Base-by-base conservation (phyloP, 2,888 invertebrate species). In the Beris chalybata region DNA sequence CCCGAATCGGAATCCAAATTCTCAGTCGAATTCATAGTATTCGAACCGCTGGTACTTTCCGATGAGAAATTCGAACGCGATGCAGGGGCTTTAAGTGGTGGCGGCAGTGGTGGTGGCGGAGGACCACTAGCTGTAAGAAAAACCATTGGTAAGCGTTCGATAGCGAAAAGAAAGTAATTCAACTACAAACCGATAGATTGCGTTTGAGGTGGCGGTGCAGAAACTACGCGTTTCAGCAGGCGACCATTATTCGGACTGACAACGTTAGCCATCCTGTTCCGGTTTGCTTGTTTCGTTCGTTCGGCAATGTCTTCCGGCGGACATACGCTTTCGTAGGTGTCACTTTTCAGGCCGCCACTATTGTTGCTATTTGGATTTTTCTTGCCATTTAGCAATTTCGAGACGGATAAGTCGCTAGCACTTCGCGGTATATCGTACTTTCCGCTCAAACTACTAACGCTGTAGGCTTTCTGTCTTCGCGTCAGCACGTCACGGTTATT, bases 61-160 rank as follows among this genome's bases (percentile, higher is more conserved):
- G 66, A 29, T 15, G 65, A 52, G 15, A 52, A 53, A 22, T 32
- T 48, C 9, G 48, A 65, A 47, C 58, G 61, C 15, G 63, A 63
- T 55, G 66, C 30, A 0, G 82, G 80, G 0, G 82, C 82, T 4
- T 83, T 83, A 1, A 85, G 78, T 0, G 85, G 83, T 0, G 85
- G 86, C 0, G 88, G 88, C 13, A 89, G 86, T 0, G 90, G 90
- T 0, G 90, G 90, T 0, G 90, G 90, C 0, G 89, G 90, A 0
- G 89, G 89, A 0, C 89, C 80, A 70, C 72, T 77, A 1, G 73
- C 80, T 77, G 66, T 48, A 65, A 55, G 29, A n/a, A 30, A 58
- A 45, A 45, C 3, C 50, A 53, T 52, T 50, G 29, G 6, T 13
- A 58, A 45, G 15, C 3, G 48, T 52, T 52, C 38, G 30, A n/a